Evolutionary conservation across 2,888 invertebrate genomes (phyloP).

Genomic region (Eupeodes latifasciatus): DNA sequence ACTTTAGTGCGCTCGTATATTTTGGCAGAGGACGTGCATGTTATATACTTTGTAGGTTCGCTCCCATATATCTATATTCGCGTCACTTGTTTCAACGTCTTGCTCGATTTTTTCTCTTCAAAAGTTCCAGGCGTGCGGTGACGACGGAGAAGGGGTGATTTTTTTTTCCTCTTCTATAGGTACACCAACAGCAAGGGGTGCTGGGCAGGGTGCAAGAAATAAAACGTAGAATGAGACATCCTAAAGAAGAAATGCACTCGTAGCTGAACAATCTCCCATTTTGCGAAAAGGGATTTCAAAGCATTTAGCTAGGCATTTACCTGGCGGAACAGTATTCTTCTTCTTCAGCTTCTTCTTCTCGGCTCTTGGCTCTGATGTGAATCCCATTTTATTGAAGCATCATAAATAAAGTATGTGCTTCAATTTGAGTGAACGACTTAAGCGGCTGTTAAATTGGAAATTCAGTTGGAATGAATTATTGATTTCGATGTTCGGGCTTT

Average conservation of each 20-base stretch:
- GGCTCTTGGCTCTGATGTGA: not conserved
- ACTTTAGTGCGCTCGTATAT: slow-evolving; percentile 74
- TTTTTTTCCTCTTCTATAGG: not conserved
- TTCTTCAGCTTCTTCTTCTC: not conserved
- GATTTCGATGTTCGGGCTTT: slow-evolving; percentile 37
- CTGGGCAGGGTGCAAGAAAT: not conserved
- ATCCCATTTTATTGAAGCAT: slow-evolving; percentile 74
- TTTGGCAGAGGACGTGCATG: slow-evolving; percentile 64
- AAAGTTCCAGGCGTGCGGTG: not conserved
- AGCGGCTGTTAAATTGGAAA: slow-evolving; percentile 68
- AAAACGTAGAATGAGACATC: not conserved
- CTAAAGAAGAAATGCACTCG: slow-evolving; percentile 50
- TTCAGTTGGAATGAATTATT: slow-evolving; percentile 62
- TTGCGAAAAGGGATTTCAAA: slow-evolving; percentile 57
- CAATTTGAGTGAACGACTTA: slow-evolving; percentile 75
- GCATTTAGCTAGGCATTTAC: slow-evolving; percentile 71
- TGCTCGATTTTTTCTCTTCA: slow-evolving; percentile 35
- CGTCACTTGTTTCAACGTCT: slow-evolving; percentile 73
- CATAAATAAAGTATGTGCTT: slow-evolving; percentile 76
- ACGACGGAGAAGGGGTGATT: not conserved
- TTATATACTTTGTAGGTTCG: not conserved
- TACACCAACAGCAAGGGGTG: not conserved
- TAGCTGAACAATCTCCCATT: slow-evolving; percentile 33
- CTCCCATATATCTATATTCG: slow-evolving; percentile 15
- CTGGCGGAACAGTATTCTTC: slow-evolving; percentile 54